Evolutionary conservation across 2,888 invertebrate species (phyloP), one percentile per base, ranked within the genome.

Genomic region (Acleris literana): DNA sequence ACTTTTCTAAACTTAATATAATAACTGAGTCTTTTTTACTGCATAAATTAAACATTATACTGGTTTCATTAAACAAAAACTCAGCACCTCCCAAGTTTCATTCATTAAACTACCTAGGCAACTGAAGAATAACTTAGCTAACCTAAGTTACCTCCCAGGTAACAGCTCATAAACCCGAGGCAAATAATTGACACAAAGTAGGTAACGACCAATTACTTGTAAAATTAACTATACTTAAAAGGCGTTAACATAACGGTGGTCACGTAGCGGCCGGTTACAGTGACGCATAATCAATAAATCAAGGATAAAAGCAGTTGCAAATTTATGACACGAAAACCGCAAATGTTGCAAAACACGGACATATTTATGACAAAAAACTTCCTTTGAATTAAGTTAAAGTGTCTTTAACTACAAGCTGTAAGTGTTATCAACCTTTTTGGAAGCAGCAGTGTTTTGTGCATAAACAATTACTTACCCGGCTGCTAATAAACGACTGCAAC

Each of bases 401-500:
- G 46, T 11, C 17, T 43, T 52, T 44, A 48, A 33, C 18, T 48
- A 16, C 25, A 39, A 61, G 49, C 33, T 43, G 11, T 7, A 62
- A 56, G 43, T 22, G 33, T 52, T 29, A 6, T 25, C 20, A 29
- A 61, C 17, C 22, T 52, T 66, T 57, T 44, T 22, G 17, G 44
- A 33, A 52, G 46, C 52, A 53, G 25, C 18, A 53, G 46, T 18
- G 20, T 46, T 29, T 46, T 59, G 39, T 60, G 52, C 22, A 67
- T 73, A 78, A 74, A 76, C 73, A 76, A 76, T 72, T 67, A 84
- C 88, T 82, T 82, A 89, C 90, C 89, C 82, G 88, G 87, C 85
- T 85, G 87, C 88, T 87, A 86, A 86, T 89, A 86, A 72, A 74
- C 67, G 56, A 68, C 58, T 57, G 58, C 64, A 66, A 65, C 64